Conservation (phyloP, 92 coral and sea anemone species). For the Ricordea florida region DNA sequence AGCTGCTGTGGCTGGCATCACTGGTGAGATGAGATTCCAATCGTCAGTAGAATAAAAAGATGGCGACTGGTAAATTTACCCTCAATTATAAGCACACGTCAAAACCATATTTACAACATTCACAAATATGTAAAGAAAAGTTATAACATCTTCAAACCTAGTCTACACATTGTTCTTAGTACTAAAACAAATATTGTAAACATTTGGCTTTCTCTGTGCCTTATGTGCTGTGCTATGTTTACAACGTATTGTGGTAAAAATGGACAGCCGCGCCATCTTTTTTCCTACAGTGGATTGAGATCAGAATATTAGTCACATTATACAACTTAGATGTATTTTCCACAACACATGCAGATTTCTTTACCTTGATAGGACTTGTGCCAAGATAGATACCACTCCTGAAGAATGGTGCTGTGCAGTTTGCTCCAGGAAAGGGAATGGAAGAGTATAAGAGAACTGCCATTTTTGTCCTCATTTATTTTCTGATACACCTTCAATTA, state of each 20-base stretch:
- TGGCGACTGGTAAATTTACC: slow-evolving; percentile 6
- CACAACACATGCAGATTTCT: slow-evolving; percentile 17
- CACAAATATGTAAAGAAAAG: slow-evolving; percentile 4
- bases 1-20: slow-evolving; percentile 19
- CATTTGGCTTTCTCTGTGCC: neutral
- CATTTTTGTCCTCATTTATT: slow-evolving; percentile 2
- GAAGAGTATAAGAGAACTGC: slow-evolving; percentile 26
- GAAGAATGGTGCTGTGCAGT: slow-evolving; percentile 23
- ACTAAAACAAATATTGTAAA: neutral
- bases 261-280: neutral
- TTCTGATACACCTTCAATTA: neutral
- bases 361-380: slow-evolving; percentile 21
- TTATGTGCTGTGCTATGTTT: neutral
- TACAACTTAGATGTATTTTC: slow-evolving; percentile 7
- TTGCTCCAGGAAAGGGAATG: slow-evolving; percentile 28
- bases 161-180: neutral
- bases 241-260: no score
- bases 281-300: neutral
- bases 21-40: slow-evolving; percentile 24
- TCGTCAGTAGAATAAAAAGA: slow-evolving; percentile 10
- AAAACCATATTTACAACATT: neutral
- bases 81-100: neutral
- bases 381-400: slow-evolving; percentile 16
- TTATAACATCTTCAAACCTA: neutral
- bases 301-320: slow-evolving; percentile 6